Conservation (phyloP, 2,888 invertebrate genomes). For the Encarsia formosa region DNA sequence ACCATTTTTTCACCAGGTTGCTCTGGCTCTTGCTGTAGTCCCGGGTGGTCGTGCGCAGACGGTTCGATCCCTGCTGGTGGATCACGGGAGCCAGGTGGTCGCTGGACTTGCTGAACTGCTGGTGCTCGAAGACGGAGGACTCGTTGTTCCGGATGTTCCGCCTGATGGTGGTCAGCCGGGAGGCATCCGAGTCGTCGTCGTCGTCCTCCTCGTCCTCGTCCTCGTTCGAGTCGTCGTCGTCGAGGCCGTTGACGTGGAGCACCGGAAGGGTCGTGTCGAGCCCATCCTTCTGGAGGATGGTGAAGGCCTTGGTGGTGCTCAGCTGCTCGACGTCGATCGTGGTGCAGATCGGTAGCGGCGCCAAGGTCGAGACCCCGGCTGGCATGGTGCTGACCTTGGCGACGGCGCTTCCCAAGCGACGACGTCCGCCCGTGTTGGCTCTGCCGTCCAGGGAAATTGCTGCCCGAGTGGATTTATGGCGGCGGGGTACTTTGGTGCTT, state of each 20-base stretch:
- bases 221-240: slow-evolving; percentile 22
- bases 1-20: slow-evolving; percentile 38
- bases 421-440: background rate
- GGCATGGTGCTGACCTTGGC: slow-evolving; percentile 34
- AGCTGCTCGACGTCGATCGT: slow-evolving; percentile 31
- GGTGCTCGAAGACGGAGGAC: slow-evolving; percentile 34
- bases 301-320: slow-evolving; percentile 36
- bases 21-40: slow-evolving; percentile 52
- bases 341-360: slow-evolving; percentile 32
- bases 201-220: slow-evolving; percentile 4
- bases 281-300: slow-evolving; percentile 42
- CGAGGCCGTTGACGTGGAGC: slow-evolving; percentile 35
- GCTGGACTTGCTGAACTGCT: slow-evolving; percentile 42
- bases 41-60: slow-evolving; percentile 35
- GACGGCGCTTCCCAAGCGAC: too few species aligned
- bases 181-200: slow-evolving; percentile 27
- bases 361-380: slow-evolving; percentile 42
- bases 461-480: background rate
- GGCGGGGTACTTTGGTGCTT: background rate
- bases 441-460: slow-evolving; percentile 1
- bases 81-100: slow-evolving; percentile 36
- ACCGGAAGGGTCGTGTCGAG: slow-evolving; percentile 41
- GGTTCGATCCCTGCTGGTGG: slow-evolving; percentile 40
- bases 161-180: slow-evolving; percentile 27
- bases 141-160: slow-evolving; percentile 30